Evolutionary conservation across 1,140 invertebrate species (phyloP).

Genomic region (Drosophila virilis): DNA sequence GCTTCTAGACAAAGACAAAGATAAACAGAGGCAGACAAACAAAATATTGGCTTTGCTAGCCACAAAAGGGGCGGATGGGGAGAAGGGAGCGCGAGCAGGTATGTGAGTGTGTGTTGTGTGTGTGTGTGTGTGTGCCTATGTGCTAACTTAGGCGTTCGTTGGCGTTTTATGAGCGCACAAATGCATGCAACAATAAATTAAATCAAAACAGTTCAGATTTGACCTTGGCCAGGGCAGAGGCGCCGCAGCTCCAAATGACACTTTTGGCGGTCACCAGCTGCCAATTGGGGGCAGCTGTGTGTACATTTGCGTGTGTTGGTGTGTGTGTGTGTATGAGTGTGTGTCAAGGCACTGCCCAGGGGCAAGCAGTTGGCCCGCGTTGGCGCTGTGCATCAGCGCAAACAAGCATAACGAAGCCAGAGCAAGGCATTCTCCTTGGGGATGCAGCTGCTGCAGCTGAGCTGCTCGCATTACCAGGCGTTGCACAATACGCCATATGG

Average conservation of each 20-base stretch:
- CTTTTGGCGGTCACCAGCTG: conserved; percentile 61
- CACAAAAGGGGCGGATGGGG: conserved; percentile 15
- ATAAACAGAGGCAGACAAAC: conserved; percentile 79
- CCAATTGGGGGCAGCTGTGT: conserved; percentile 17
- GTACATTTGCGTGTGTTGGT: conserved; percentile 18
- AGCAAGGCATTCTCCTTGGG: conserved; percentile 69
- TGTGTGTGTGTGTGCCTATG: conserved; percentile 2
- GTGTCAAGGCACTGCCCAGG: conserved; percentile 50
- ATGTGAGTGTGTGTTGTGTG: neutral
- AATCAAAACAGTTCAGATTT: conserved; percentile 78
- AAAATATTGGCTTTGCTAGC: conserved; percentile 77
- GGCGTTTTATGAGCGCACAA: conserved; percentile 59
- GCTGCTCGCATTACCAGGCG: neutral
- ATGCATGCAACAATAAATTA: conserved; percentile 79
- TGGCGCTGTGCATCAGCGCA: conserved; percentile 42
- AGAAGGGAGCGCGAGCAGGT: conserved; percentile 11
- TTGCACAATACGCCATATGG: conserved; percentile 52
- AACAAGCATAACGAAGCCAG: conserved; percentile 76
- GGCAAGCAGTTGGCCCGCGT: conserved; percentile 16
- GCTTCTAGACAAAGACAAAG: conserved; percentile 65
- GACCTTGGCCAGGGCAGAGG: conserved; percentile 65
- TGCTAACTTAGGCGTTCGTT: conserved; percentile 4
- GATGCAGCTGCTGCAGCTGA: conserved; percentile 46
- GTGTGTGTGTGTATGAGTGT: conserved; percentile 33
- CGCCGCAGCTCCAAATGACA: conserved; percentile 48